These are phyloP conservation scores for Orchestes rusci DNA, from an alignment of 2,888 invertebrate genomes.

Conservation along the genomic window DNA sequence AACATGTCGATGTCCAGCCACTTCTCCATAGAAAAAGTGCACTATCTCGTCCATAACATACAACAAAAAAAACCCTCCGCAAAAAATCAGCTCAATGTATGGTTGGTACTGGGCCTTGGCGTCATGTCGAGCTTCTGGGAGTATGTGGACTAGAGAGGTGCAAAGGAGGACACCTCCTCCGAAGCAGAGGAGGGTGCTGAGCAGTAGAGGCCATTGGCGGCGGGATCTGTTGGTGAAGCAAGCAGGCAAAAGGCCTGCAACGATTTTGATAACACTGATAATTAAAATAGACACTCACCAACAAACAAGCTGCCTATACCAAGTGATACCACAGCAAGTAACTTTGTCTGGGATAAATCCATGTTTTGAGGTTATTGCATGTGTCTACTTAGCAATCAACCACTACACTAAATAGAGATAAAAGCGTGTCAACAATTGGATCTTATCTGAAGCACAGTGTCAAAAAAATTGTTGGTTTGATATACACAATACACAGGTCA, in stretches of 20 bases:
- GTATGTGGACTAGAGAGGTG: slow-evolving; percentile 70
- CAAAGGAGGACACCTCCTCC: slow-evolving; percentile 75
- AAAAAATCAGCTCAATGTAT: slow-evolving; percentile 58
- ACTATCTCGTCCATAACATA: slow-evolving; percentile 68
- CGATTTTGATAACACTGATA: not conserved
- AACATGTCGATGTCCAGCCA: slow-evolving; percentile 21
- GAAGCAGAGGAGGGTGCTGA: slow-evolving; percentile 67
- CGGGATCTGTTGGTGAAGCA: slow-evolving; percentile 54
- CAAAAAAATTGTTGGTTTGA: too few species aligned
- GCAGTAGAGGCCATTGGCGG: slow-evolving; percentile 52
- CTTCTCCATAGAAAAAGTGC: slow-evolving; percentile 56
- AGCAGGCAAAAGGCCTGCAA: slow-evolving; percentile 58
- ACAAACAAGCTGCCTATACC: slow-evolving; percentile 62
- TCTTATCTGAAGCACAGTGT: too few species aligned
- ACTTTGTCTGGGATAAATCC: slow-evolving; percentile 45
- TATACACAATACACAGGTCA: too few species aligned
- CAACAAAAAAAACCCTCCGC: slow-evolving; percentile 62
- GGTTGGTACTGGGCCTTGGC: slow-evolving; percentile 38
- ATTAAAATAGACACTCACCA: slow-evolving; percentile 9
- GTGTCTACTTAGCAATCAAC: too few species aligned
- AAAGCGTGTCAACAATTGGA: too few species aligned
- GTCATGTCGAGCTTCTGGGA: slow-evolving; percentile 66
- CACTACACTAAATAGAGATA: too few species aligned
- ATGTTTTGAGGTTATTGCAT: too few species aligned
- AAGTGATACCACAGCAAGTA: slow-evolving; percentile 57